Evolutionary conservation across 2,113 vertebrate species (phyloP).

Genomic region (Lanius ludovicianus): DNA sequence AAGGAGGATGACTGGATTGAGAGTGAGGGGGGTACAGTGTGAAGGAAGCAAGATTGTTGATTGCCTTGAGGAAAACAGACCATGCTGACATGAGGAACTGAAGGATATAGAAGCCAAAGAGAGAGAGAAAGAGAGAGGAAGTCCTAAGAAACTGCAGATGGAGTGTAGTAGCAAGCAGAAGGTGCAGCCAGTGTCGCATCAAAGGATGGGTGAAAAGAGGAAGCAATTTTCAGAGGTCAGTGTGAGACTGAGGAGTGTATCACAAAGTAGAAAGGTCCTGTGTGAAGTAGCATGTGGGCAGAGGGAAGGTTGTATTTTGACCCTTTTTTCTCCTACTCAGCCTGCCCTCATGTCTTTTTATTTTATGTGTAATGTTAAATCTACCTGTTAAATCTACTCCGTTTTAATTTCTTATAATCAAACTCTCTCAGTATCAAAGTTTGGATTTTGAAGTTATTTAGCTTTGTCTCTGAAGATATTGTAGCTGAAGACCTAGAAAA

Average conservation of each 20-base stretch:
- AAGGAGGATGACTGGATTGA: background rate
- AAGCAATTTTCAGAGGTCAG: background rate
- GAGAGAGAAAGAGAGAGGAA: background rate
- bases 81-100: background rate
- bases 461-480: background rate
- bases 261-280: background rate
- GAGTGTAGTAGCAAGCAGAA: background rate
- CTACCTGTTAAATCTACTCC: background rate
- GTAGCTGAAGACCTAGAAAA: background rate
- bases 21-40: rapidly evolving
- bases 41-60: background rate
- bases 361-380: background rate
- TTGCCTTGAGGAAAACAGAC: background rate
- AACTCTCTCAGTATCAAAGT: background rate
- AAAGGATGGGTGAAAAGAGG: background rate
- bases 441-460: background rate
- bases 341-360: background rate
- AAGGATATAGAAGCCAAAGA: background rate
- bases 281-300: background rate
- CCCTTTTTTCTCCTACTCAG: background rate
- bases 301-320: background rate
- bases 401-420: background rate
- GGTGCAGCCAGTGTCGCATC: background rate
- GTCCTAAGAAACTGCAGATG: background rate
- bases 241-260: background rate